Percentiles rank a stretch among this genome's conserved stretches.
Conservation (phyloP, 2,797 vertebrate species). For the Linurgus olivaceus region DNA sequence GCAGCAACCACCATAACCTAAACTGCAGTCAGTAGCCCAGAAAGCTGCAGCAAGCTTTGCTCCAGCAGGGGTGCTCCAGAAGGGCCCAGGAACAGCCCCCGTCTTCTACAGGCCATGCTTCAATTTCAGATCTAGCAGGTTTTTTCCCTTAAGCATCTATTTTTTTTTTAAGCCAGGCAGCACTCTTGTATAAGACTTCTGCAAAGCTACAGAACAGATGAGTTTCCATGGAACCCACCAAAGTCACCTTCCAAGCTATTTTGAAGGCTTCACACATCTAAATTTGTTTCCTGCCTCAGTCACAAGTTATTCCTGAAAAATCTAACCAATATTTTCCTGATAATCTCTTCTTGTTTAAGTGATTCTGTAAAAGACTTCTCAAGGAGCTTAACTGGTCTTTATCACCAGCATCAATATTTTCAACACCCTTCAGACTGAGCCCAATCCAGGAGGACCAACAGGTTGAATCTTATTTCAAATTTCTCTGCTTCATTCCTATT, state of each 20-base stretch:
- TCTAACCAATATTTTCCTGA: not conserved
- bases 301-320: not conserved
- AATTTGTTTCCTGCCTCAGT: slow-evolving; percentile 13
- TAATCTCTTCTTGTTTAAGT: not conserved
- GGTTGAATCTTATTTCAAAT: not conserved
- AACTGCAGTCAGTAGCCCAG: not conserved
- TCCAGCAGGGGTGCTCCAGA: not conserved
- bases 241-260: slow-evolving; percentile 8
- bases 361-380: not conserved
- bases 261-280: not conserved
- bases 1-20: not conserved
- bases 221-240: slow-evolving; percentile 53
- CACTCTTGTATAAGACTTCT: not conserved
- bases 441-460: not conserved
- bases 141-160: not conserved
- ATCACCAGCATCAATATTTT: not conserved
- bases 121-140: not conserved
- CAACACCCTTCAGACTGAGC: not conserved
- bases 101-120: not conserved
- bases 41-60: not conserved
- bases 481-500: not conserved
- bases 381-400: not conserved
- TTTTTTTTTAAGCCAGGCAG: not conserved
- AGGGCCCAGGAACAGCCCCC: not conserved
- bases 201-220: not conserved